A percentile compares a stretch with the other conserved stretches of the same genome.
phyloP scores from a whole-genome alignment of 2,888 invertebrate species.

The Chymomyza procnemis region DNA sequence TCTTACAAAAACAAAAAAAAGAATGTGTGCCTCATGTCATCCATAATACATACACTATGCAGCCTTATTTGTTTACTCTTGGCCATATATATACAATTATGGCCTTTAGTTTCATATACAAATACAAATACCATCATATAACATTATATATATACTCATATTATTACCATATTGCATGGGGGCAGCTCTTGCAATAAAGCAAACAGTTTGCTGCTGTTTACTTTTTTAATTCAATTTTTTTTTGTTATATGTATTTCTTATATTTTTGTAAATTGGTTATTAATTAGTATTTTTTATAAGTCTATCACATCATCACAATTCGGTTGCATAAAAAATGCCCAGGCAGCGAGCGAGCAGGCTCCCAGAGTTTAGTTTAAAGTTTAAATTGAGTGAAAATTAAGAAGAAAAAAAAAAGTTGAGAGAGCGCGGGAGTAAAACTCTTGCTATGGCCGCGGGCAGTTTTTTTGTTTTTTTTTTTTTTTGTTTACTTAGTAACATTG shows the following conservation, averaged over 20 bases:
- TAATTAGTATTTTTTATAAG: conserved; percentile 73
- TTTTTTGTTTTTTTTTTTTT: no score
- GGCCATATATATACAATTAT: conserved; percentile 50
- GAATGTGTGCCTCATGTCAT: conserved; percentile 77
- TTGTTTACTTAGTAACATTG: conserved; percentile 56
- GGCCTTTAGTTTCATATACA: conserved; percentile 15
- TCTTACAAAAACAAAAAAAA: conserved; percentile 46
- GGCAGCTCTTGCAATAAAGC: not conserved
- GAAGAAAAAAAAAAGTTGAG: not conserved
- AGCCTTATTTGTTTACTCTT: conserved; percentile 20
- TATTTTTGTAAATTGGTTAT: conserved; percentile 31
- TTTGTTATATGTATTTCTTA: not conserved
- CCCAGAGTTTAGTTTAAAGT: not conserved
- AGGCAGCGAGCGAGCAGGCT: conserved; percentile 12
- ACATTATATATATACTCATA: conserved; percentile 9
- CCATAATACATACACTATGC: conserved; percentile 63
- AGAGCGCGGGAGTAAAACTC: conserved; percentile 8
- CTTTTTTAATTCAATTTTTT: not conserved
- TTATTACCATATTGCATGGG: not conserved
- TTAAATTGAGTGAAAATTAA: no score
- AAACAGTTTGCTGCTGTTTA: not conserved
- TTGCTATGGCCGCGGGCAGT: conserved; percentile 21
- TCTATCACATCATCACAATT: conserved; percentile 78
- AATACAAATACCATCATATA: conserved; percentile 1
- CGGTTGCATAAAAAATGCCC: conserved; percentile 62